Conservation (phyloP, 2,888 invertebrate genomes). For the Anagyrus pseudococci region DNA sequence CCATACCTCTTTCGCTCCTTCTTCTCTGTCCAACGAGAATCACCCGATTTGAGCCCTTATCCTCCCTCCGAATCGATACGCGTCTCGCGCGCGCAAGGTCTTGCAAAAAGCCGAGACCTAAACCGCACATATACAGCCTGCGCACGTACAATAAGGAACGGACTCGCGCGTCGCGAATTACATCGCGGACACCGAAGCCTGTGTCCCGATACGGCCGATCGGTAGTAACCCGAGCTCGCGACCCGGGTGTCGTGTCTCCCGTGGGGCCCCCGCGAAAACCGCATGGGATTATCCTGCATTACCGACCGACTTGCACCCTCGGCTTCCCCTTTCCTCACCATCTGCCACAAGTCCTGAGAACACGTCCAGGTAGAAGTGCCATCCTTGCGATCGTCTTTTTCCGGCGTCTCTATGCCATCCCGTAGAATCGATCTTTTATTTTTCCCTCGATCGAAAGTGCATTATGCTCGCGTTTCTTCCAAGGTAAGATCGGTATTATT, state of each 20-base stretch:
- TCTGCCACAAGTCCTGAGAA: background rate
- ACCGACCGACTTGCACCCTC: slow-evolving; percentile 42
- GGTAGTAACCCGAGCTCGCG: slow-evolving; percentile 18
- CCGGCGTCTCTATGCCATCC: background rate
- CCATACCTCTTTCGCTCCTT: no score
- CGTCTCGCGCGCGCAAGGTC: background rate
- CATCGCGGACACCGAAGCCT: slow-evolving; percentile 14
- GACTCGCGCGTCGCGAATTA: no score
- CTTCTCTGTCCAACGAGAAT: no score
- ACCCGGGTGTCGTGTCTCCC: slow-evolving; percentile 34
- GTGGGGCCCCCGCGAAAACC: slow-evolving; percentile 42
- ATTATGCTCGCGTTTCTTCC: no score
- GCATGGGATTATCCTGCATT: slow-evolving; percentile 50
- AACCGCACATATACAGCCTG: background rate
- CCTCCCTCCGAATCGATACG: no score
- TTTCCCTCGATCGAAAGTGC: no score
- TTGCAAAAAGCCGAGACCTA: background rate
- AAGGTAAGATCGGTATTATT: no score
- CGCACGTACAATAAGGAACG: no score
- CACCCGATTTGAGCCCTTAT: no score
- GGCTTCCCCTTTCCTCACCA: background rate
- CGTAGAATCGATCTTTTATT: background rate
- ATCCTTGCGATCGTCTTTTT: background rate
- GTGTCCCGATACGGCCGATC: slow-evolving; percentile 5
- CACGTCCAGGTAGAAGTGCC: background rate